These are phyloP conservation scores for Cynodonichthys magdalenae DNA, from an alignment of 2,797 vertebrate species.

Conservation along the genomic window DNA sequence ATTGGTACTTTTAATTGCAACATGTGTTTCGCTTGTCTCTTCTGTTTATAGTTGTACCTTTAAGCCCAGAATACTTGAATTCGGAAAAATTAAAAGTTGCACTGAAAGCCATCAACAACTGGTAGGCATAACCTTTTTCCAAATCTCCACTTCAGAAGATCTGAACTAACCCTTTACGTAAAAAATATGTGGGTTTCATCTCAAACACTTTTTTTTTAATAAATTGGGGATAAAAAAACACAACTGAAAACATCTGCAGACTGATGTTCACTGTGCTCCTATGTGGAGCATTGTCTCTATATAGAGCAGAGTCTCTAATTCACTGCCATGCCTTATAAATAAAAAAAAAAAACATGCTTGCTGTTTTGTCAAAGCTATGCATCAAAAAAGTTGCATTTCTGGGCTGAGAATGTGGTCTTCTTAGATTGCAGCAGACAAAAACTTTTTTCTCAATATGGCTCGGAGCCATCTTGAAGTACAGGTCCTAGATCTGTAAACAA, in stretches of 20 bases:
- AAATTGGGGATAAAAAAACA: background rate
- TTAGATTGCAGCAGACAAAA: conserved; percentile 22
- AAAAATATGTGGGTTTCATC: no score
- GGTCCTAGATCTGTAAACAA: conserved; percentile 26
- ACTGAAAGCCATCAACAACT: background rate
- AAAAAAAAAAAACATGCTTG: conserved; percentile 22
- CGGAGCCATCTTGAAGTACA: background rate
- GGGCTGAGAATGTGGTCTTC: conserved; percentile 40
- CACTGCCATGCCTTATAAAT: conserved; percentile 33
- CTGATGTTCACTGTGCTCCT: conserved; percentile 30
- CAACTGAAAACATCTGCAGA: conserved; percentile 18
- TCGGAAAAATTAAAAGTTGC: background rate
- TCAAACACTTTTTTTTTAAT: no score
- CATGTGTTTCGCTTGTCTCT: background rate
- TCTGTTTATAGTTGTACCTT: background rate
- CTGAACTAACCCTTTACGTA: no score
- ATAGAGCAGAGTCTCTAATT: conserved; percentile 58
- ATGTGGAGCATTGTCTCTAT: conserved; percentile 65
- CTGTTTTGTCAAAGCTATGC: conserved; percentile 31
- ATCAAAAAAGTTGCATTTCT: conserved; percentile 42
- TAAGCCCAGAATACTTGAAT: background rate
- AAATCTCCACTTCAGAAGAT: no score
- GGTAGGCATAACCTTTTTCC: no score
- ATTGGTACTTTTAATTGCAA: background rate
- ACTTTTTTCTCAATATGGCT: conserved; percentile 26